Base-by-base conservation (phyloP, 2,888 invertebrate species). In the Acanthosoma haemorrhoidale region DNA sequence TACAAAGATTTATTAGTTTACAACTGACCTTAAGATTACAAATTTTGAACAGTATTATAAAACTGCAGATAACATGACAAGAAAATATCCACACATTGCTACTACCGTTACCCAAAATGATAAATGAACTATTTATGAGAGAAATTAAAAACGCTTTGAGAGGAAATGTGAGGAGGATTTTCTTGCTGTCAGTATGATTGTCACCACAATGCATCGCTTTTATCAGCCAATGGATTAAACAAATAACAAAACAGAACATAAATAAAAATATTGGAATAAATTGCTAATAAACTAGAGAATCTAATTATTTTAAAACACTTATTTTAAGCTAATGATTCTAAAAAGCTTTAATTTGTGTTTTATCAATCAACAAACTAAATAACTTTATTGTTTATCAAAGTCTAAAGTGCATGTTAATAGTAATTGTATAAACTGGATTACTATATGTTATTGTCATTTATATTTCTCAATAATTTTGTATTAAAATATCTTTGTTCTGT, bases 121-220 rank as follows among this genome's bases (percentile, higher is more conserved):
- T n/a, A 38, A 38, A 16, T 29, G 38, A 18, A 63, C 38, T 41
- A 66, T n/a, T n/a, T 66, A 25, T 32, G 66, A 41, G 66, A 4
- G 31, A 66, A 66, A 41, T 66, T 43, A 41, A 64, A 51, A 29
- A 51, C 29, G 16, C 21, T 39, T 43, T 68, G 21, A 32, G 31
- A 39, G 39, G 13, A 59, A 51, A 25, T 39, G 39, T 39, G 39
- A 59, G 38, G 25, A 39, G 64, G 29, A 64, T 61, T 61, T 64
- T 59, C 43, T 34, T 39, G 61, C 61, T 41, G 61, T 67, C 61
- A 70, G 57, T 67, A 70, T 73, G 73, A 73, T 73, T 73, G 73
- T 73, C 73, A 69, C 68, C 72, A 73, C 73, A 73, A 73, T 73
- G 70, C 69, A 70, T 73, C 70, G 72, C 70, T 69, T 71, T 71